These are phyloP conservation scores for Camponotus floridanus DNA, from an alignment of 1,140 invertebrate species.

Conservation along the genomic window DNA sequence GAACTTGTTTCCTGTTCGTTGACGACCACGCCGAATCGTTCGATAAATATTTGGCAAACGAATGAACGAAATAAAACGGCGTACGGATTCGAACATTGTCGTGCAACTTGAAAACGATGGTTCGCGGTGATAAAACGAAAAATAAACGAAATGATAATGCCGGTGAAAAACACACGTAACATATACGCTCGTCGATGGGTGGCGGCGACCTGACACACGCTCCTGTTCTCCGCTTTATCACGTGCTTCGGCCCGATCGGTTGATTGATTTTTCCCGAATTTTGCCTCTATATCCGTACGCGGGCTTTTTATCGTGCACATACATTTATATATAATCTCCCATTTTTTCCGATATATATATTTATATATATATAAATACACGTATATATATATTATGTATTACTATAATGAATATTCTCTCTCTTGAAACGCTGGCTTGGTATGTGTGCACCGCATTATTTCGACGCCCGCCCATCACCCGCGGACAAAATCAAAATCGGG, in stretches of 20 bases:
- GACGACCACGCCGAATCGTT: slow-evolving; percentile 52
- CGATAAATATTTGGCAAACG: slow-evolving; percentile 60
- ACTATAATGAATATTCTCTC: slow-evolving; percentile 44
- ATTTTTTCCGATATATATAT: slow-evolving; percentile 55
- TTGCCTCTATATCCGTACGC: slow-evolving; percentile 10
- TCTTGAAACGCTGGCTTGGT: slow-evolving; percentile 80
- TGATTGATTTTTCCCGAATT: slow-evolving; percentile 61
- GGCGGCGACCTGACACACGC: slow-evolving; percentile 50
- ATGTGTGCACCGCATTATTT: slow-evolving; percentile 82
- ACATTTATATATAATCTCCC: slow-evolving; percentile 35
- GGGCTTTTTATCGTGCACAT: slow-evolving; percentile 38
- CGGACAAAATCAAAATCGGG: slow-evolving; percentile 55
- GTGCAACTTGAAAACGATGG: slow-evolving; percentile 28
- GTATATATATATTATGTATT: slow-evolving; percentile 70
- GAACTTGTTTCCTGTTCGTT: slow-evolving; percentile 17
- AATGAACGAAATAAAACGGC: slow-evolving; percentile 57
- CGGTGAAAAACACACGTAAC: slow-evolving; percentile 1
- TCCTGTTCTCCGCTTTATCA: slow-evolving; percentile 55
- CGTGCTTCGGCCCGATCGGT: slow-evolving; percentile 59
- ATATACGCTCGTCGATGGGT: slow-evolving; percentile 15
- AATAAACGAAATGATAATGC: slow-evolving; percentile 57
- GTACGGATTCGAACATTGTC: slow-evolving; percentile 25
- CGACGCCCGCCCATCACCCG: slow-evolving; percentile 72
- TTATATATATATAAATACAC: not conserved
- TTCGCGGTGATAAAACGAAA: slow-evolving; percentile 31